A percentile compares a stretch with the other conserved stretches of the same genome.
phyloP scores from a whole-genome alignment of 2,797 vertebrate species.

The Florisuga fusca region DNA sequence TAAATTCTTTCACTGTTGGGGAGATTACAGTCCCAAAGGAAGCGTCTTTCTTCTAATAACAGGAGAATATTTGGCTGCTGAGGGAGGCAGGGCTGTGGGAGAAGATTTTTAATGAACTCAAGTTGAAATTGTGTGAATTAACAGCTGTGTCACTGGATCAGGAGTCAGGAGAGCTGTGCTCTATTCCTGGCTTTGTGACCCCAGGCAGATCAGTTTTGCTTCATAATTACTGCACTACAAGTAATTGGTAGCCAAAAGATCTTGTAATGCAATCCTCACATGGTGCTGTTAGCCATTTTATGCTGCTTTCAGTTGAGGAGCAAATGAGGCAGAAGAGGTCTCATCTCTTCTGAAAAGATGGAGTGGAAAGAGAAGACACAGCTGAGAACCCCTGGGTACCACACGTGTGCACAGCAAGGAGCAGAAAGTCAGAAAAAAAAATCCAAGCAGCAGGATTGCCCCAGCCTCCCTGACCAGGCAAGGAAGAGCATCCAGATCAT shows the following conservation, averaged over 20 bases:
- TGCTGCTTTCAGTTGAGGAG: not conserved
- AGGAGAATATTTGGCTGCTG: not conserved
- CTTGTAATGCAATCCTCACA: not conserved
- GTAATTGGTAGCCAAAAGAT: not conserved
- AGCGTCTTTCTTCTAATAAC: constrained; percentile 20
- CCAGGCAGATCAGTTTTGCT: constrained; percentile 1
- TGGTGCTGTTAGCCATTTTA: not conserved
- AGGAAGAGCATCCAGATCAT: not conserved
- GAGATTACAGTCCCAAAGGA: constrained; percentile 36
- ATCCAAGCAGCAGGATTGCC: not conserved
- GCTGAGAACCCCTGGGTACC: not conserved
- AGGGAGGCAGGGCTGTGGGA: constrained; percentile 28
- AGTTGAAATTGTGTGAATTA: constrained; percentile 30
- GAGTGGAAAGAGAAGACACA: not conserved
- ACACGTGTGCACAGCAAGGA: rapidly evolving
- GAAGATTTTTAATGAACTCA: constrained; percentile 46
- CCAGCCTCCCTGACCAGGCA: not conserved
- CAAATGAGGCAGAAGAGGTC: not conserved
- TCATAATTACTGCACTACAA: not conserved
- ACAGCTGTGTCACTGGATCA: not conserved
- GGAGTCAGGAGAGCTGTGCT: not conserved
- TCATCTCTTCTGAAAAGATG: not conserved
- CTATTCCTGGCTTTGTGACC: not conserved
- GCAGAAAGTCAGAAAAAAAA: not conserved
- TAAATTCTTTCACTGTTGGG: not conserved